Conservation (phyloP, 2,888 invertebrate genomes). For the Adineta ricciae region DNA sequence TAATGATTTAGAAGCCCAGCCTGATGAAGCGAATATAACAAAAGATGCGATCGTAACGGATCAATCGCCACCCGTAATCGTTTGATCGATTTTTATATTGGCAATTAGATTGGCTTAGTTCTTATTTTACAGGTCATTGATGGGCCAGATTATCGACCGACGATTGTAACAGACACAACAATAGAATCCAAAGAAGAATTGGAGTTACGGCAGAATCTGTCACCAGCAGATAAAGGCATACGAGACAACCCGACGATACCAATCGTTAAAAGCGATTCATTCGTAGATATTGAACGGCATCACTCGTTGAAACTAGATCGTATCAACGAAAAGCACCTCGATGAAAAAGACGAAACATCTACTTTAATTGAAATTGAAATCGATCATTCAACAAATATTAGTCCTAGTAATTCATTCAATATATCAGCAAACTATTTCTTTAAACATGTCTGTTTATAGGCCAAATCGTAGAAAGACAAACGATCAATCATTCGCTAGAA, state of each 20-base stretch:
- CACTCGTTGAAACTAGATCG: too few relatives aligned
- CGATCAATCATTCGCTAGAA: not conserved
- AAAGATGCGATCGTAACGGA: too few relatives aligned
- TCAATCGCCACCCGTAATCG: too few relatives aligned
- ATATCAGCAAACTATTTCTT: not conserved
- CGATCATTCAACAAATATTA: not conserved
- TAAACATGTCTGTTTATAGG: not conserved
- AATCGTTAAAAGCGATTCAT: too few relatives aligned
- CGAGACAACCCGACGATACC: too few relatives aligned
- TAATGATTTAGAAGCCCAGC: not conserved
- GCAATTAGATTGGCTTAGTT: too few relatives aligned
- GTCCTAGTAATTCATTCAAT: not conserved
- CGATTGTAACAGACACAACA: not conserved
- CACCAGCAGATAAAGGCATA: too few relatives aligned
- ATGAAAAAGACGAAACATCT: not conserved
- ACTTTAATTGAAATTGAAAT: too few relatives aligned
- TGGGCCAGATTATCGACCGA: not conserved
- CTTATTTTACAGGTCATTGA: too few relatives aligned
- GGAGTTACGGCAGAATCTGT: not conserved
- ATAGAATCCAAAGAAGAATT: not conserved
- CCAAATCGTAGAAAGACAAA: not conserved
- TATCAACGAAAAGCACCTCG: too few relatives aligned
- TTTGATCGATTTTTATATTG: too few relatives aligned
- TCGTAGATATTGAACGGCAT: too few relatives aligned
- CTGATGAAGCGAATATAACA: not conserved